Conservation (phyloP, 92 coral and sea anemone species). For the Diadumene lineata region DNA sequence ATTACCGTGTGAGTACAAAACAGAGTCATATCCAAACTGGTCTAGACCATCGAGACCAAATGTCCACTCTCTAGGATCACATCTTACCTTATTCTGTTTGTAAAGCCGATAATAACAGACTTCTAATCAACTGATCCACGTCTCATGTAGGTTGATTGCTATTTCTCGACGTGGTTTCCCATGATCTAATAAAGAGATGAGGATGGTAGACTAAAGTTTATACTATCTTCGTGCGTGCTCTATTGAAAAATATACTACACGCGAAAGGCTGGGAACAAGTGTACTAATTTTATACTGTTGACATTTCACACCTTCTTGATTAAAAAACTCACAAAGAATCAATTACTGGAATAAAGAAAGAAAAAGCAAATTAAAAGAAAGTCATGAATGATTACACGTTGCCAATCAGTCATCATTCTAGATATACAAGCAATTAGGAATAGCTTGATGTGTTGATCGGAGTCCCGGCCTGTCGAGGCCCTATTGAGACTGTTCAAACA, state of each 20-base stretch:
- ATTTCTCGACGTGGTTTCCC: neutral
- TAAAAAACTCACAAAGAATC: slow-evolving; percentile 50
- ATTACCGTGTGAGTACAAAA: neutral
- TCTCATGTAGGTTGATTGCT: neutral
- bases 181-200: too few species aligned
- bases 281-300: slow-evolving; percentile 55
- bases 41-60: too few species aligned
- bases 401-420: slow-evolving; percentile 1
- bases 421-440: slow-evolving; percentile 8
- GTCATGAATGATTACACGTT: neutral
- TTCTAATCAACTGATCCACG: too few species aligned
- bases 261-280: slow-evolving; percentile 32
- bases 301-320: slow-evolving; percentile 61
- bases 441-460: slow-evolving; percentile 26
- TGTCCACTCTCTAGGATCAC: too few species aligned
- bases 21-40: neutral
- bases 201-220: too few species aligned
- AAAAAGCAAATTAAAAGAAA: slow-evolving; percentile 8
- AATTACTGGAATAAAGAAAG: neutral
- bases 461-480: slow-evolving; percentile 4
- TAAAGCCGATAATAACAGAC: too few species aligned
- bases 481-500: slow-evolving; percentile 34
- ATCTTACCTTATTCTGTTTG: neutral
- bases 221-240: neutral
- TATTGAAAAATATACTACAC: neutral